Base-by-base conservation (phyloP, 2,888 invertebrate genomes). In the Mesoligia furuncula region DNA sequence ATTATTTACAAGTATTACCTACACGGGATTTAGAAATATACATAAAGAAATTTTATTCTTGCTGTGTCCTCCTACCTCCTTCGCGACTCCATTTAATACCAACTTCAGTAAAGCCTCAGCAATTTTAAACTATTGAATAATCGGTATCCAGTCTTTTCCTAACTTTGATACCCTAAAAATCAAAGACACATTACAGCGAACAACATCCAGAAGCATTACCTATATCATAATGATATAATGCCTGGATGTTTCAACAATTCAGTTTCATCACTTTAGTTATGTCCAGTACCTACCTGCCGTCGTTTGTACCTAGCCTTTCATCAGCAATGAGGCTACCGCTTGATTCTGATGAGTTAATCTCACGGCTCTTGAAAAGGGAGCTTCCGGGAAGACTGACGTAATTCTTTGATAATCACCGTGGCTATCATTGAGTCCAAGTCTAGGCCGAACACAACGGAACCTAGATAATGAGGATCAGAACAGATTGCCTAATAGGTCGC, bases 381-480 rank as follows among this genome's bases (percentile, higher is more conserved):
- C 72, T 77, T 85, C 79, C 79, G n/a, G 82, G 73, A 77, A 76
- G 27, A 27, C 24, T 71, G 64, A 75, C 48, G 51, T 48, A 64
- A 27, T 59, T 15, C 64, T n/a, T 17, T 24, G 42, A 51, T 54
- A 17, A 74, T 65, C 66, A 65, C 51, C 42, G 31, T 15, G 57
- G 17, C 51, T 51, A 51, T 51, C 51, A 68, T 62, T 62, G 51
- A 31, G 45, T 31, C 78, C 17, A n/a, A 24, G 59, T 69, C 81
- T 75, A 36, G 36, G 31, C 36, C 64, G 57, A 67, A 45, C 36
- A n/a, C 42, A 65, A 66, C n/a, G 42, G 42, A 27, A n/a, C 59
- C n/a, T 42, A 31, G 54, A 6, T 76, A 76, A 73, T 73, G 54
- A 70, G 11, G n/a, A 39, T 61, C 27, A 13, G 54, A 45, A 31